These are phyloP conservation scores for Dysmachus trigonus DNA, from an alignment of 2,888 invertebrate genomes.

Conservation along the genomic window DNA sequence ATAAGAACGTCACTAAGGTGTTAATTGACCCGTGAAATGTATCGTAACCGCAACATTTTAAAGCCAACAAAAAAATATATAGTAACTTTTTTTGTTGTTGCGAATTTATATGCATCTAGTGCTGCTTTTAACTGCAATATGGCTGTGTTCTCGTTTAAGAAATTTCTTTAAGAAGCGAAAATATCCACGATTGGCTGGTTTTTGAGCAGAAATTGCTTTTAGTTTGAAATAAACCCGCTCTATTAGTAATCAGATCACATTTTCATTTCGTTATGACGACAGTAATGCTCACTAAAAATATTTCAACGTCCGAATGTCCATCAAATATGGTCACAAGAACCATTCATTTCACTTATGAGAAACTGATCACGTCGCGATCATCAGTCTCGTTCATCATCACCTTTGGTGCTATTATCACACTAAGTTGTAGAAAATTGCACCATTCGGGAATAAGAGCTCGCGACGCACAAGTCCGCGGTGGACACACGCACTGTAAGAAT, in stretches of 20 bases:
- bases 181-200: background rate
- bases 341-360: conserved; percentile 34
- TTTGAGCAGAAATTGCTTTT: background rate
- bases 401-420: background rate
- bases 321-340: conserved; percentile 32
- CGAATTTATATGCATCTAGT: background rate
- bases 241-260: conserved; percentile 12
- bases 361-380: conserved; percentile 27
- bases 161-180: background rate
- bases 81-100: background rate
- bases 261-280: background rate
- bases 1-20: conserved; percentile 15
- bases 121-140: background rate
- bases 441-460: background rate
- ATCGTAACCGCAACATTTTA: background rate
- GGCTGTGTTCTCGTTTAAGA: background rate
- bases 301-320: background rate
- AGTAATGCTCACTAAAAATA: conserved; percentile 6
- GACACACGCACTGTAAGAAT: background rate
- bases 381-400: conserved; percentile 8
- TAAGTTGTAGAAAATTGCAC: background rate
- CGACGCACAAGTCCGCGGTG: background rate
- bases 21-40: conserved; percentile 38
- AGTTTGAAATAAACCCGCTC: background rate
- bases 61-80: background rate